A percentile compares a stretch with the other conserved stretches of the same genome.
These are phyloP conservation scores for Tenebrio molitor DNA, from an alignment of 1,140 invertebrate species.

Conservation along the genomic window DNA sequence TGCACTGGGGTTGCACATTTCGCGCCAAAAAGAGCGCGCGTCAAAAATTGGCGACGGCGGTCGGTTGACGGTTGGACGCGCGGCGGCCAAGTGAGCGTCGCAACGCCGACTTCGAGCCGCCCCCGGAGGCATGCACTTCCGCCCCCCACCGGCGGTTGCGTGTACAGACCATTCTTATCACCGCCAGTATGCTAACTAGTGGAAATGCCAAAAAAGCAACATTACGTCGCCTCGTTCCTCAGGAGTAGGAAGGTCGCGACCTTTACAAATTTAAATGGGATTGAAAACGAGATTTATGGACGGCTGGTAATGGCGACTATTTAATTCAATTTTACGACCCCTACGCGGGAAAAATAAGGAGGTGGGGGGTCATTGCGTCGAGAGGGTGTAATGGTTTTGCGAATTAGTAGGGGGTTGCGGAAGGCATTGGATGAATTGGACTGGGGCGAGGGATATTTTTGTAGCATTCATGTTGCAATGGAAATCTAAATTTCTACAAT, in stretches of 20 bases:
- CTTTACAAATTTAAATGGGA: conserved; percentile 35
- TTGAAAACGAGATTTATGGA: conserved; percentile 8
- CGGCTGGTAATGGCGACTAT: not conserved
- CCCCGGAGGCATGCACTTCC: conserved; percentile 43
- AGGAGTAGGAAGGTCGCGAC: conserved; percentile 34
- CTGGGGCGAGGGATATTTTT: too few species aligned
- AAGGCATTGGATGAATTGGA: not conserved
- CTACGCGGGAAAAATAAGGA: not conserved
- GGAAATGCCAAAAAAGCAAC: not conserved
- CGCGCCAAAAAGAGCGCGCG: conserved; percentile 40
- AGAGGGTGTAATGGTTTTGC: not conserved
- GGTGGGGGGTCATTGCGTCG: not conserved
- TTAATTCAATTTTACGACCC: conserved; percentile 20
- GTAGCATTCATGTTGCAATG: too few species aligned
- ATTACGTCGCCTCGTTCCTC: not conserved
- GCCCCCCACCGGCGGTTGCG: conserved; percentile 42
- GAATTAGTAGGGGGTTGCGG: not conserved
- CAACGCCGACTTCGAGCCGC: conserved; percentile 46
- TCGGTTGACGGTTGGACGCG: conserved; percentile 9
- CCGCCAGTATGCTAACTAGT: conserved; percentile 35
- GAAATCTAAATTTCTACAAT: too few species aligned
- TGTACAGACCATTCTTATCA: conserved; percentile 42
- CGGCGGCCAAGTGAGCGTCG: conserved; percentile 47
- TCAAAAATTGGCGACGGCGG: conserved; percentile 4
- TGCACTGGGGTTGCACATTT: conserved; percentile 20